A percentile compares a stretch with the other conserved stretches of the same genome.
These are phyloP conservation scores for Drosophila paracracens DNA, from an alignment of 2,888 invertebrate species.

Conservation along the genomic window DNA sequence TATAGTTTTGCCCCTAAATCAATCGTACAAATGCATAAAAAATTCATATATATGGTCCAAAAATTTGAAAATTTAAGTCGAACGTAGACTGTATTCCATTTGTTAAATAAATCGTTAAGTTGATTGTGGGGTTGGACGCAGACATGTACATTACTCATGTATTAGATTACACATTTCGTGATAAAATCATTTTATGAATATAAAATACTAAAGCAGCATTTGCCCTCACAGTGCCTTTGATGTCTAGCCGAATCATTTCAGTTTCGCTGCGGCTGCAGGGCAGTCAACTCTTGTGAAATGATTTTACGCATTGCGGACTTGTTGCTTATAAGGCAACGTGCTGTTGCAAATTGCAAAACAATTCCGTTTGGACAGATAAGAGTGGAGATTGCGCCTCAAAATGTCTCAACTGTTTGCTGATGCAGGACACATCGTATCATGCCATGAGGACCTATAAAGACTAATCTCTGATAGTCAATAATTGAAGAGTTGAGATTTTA, in stretches of 20 bases:
- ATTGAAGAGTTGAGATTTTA: conserved; percentile 51
- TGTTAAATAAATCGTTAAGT: neutral
- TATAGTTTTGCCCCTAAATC: too few relatives aligned
- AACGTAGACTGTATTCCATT: too few relatives aligned
- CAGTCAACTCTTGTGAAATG: conserved; percentile 5
- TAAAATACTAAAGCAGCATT: neutral
- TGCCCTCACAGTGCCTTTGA: neutral
- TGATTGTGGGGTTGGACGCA: neutral
- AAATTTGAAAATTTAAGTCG: neutral
- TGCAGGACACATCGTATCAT: conserved; percentile 14
- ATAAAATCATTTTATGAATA: neutral
- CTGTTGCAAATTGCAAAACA: conserved; percentile 8
- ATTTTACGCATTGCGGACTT: conserved; percentile 52
- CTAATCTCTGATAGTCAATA: conserved; percentile 44
- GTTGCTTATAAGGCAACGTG: conserved; percentile 43
- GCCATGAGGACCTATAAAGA: conserved; percentile 6
- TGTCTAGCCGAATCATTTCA: neutral
- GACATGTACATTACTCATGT: neutral
- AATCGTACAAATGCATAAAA: neutral
- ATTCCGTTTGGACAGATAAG: conserved; percentile 18
- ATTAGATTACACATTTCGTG: neutral
- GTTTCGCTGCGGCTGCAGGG: neutral
- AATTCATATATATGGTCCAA: neutral
- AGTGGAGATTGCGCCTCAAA: neutral
- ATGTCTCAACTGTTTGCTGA: conserved; percentile 29